Base-by-base conservation (phyloP, 2,113 vertebrate genomes). In the Mionectes macconnelli region DNA sequence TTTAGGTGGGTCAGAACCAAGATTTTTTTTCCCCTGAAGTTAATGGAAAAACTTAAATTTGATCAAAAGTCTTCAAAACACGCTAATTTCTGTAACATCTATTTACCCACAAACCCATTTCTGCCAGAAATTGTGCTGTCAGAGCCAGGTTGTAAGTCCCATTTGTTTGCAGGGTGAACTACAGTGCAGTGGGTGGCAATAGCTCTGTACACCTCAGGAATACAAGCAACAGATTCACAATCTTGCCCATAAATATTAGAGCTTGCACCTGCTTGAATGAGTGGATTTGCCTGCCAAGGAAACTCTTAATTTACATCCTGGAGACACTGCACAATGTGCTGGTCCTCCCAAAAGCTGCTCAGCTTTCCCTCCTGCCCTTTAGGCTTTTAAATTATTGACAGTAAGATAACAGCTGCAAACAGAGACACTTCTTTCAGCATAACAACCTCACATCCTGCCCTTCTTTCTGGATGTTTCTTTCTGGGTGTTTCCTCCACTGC, bases 381-480 rank as follows among this genome's bases (percentile, higher is more conserved):
- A 64, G 81, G 84, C 80, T 82, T 50, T 69, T 86, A 59, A 93
- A 91, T 93, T 89, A 86, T 86, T 95, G 89, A 95, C 66, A 78
- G 6, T 40, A 22, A 78, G 66, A 78, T 5, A 75, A 81, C 85
- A 91, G 76, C 85, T 78, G 92, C 84, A 77, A 90, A 47, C 63
- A 88, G 70, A 55, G 15, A 28, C 31, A 24, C 40, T 64, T 55
- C 22, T 78, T 83, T 82, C 80, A 40, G 70, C 12, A 7, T 2
- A 49, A 66, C 59, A 78, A 6, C 44, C 35, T 19, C 22, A 39
- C 33, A 17, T 23, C 57, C 66, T 30, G 27, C 59, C 25, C 11
- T 24, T 55, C 33, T 49, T 79, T 53, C 84, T 78, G 80, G 81
- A 39, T 55, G 35, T 59, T 91, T 86, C 84, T 17, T 60, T 37